Base-by-base conservation (phyloP, 1,140 invertebrate genomes). In the Bombus terrestris region DNA sequence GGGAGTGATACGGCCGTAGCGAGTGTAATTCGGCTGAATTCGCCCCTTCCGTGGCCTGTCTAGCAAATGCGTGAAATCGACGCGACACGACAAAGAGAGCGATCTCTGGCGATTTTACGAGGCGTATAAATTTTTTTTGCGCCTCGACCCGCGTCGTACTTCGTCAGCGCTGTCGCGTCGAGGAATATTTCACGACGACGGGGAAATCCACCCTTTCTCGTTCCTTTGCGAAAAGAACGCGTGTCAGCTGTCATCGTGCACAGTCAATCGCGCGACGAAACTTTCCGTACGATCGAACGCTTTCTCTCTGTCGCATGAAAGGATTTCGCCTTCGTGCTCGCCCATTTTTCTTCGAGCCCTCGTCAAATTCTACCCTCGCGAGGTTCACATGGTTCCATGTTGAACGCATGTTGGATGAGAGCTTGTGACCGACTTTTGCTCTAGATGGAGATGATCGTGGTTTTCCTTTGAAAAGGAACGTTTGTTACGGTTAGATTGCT, bases 211-310 rank as follows among this genome's bases (percentile, higher is more conserved):
- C 53, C 22, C 53, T 62, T 64, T 66, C 73, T 81, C 86, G 78
- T 86, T 43, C 39, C 43, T 15, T 9, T 22, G 53, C 53, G 28
- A 37, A 59, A 66, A 82, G 59, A 81, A 87, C 76, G 88, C 89
- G 81, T 85, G 89, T 90, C 89, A 90, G 68, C 88, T 90, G 89
- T 89, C 89, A 89, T 84, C 81, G 88, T 74, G 81, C 13, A 68
- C 57, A 74, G 74, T 39, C 85, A 86, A 86, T 86, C 83, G 80
- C 75, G 41, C 57, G 64, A 59, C 64, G 74, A 88, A 75, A 74
- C 76, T 73, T 66, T 43, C 78, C 43, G 9, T 66, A 71, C 71
- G 66, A 64, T 72, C 74, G 87, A 66, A 62, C 80, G 76, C 73
- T 89, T 78, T 83, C 76, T 80, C 35, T 43, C 66, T n/a, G 62